Conservation (phyloP, 2,113 vertebrate species). For the Aptenodytes patagonicus region DNA sequence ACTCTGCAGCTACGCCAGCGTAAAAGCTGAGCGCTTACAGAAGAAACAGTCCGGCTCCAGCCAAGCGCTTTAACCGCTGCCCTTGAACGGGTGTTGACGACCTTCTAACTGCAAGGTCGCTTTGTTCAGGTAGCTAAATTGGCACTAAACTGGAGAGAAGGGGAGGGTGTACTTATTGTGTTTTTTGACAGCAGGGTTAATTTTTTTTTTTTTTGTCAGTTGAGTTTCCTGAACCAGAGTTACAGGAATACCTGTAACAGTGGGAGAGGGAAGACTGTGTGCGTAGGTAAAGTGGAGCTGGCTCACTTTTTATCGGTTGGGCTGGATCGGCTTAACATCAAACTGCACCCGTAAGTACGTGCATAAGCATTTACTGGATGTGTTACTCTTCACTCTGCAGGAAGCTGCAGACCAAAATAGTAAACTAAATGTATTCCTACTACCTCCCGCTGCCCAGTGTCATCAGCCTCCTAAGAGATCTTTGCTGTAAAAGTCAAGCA, state of each 20-base stretch:
- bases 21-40: background rate
- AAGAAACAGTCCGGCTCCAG: background rate
- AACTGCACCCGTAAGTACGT: fast-evolving
- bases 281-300: fast-evolving
- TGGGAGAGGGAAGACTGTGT: background rate
- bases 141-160: background rate
- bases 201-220: background rate
- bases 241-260: background rate
- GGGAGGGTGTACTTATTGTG: background rate
- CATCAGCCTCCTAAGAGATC: background rate
- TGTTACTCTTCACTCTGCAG: background rate
- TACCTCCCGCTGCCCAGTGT: background rate
- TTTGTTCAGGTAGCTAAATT: background rate
- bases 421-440: background rate
- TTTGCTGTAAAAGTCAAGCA: background rate
- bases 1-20: background rate
- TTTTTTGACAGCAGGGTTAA: background rate
- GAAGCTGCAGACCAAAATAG: background rate
- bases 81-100: background rate
- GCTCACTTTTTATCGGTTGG: background rate
- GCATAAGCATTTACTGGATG: background rate
- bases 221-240: background rate
- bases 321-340: background rate
- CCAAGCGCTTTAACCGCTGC: background rate
- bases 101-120: background rate